Conservation (phyloP, 2,888 invertebrate species). For the Erynnis tages region DNA sequence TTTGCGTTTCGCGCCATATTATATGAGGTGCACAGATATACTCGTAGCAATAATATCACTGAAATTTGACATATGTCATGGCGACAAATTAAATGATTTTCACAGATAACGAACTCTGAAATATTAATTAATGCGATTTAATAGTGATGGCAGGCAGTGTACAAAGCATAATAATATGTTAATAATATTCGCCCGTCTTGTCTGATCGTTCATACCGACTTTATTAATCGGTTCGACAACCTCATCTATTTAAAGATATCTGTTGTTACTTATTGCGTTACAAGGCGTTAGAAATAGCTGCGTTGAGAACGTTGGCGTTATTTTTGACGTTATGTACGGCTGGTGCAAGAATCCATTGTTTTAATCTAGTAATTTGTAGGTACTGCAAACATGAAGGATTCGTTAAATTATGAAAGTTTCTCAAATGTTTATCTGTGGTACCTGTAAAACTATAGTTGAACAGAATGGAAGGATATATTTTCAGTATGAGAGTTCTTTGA, state of each 20-base stretch:
- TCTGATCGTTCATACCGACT: background rate
- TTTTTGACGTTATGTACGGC: background rate
- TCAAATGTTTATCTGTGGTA: no score
- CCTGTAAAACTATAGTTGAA: no score
- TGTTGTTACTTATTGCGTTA: slow-evolving; percentile 3
- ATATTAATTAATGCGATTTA: no score
- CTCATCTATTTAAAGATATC: slow-evolving; percentile 17
- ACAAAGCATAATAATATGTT: background rate
- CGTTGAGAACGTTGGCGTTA: background rate
- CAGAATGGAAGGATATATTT: no score
- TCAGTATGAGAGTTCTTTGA: no score
- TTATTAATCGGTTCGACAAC: slow-evolving; percentile 22
- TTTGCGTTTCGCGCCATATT: background rate
- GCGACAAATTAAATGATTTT: no score
- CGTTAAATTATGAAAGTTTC: no score
- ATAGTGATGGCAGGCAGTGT: no score
- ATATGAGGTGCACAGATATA: no score
- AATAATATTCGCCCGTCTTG: background rate
- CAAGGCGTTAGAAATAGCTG: slow-evolving; percentile 7
- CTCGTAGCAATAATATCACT: background rate
- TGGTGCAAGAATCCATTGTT: background rate
- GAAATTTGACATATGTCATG: background rate
- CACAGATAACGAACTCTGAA: no score
- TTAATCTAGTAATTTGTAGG: no score
- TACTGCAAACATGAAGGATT: no score